These are phyloP conservation scores for Osmoderma eremita DNA, from an alignment of 2,888 invertebrate species.

Conservation along the genomic window DNA sequence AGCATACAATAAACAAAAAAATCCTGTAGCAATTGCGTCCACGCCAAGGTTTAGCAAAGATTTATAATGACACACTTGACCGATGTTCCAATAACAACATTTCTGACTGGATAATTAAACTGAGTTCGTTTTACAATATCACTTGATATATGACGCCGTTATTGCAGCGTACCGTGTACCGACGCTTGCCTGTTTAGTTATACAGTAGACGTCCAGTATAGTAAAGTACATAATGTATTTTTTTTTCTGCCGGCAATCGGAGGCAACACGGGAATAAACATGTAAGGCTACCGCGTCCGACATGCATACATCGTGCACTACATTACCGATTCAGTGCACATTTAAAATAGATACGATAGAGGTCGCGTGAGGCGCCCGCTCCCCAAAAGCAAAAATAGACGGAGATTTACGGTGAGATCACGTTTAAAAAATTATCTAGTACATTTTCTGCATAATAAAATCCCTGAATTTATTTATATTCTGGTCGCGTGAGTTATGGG, in stretches of 20 bases:
- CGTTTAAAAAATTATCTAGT: constrained; percentile 48
- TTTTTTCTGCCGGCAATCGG: constrained; percentile 5
- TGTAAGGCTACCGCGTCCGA: constrained; percentile 17
- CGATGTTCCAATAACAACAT: constrained; percentile 22
- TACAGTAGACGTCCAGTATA: background rate
- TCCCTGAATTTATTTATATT: constrained; percentile 51
- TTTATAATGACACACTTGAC: constrained; percentile 8
- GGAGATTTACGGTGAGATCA: constrained; percentile 39
- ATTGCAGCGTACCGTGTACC: background rate
- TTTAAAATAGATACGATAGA: constrained; percentile 37
- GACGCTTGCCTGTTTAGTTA: background rate
- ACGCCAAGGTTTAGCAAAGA: constrained; percentile 3
- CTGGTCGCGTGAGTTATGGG: constrained; percentile 49
- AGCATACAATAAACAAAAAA: no score
- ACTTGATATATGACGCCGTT: constrained; percentile 19
- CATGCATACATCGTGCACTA: constrained; percentile 24
- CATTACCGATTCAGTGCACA: constrained; percentile 41
- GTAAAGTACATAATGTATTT: background rate
- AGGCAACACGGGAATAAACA: constrained; percentile 10
- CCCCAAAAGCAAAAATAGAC: constrained; percentile 41
- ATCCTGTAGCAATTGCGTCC: background rate
- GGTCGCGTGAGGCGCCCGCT: background rate
- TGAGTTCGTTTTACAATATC: constrained; percentile 18
- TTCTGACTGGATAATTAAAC: constrained; percentile 18
- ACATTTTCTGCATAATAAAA: constrained; percentile 53